phyloP scores from a whole-genome alignment of 2,797 vertebrate genomes.

The Aratinga solstitialis region DNA sequence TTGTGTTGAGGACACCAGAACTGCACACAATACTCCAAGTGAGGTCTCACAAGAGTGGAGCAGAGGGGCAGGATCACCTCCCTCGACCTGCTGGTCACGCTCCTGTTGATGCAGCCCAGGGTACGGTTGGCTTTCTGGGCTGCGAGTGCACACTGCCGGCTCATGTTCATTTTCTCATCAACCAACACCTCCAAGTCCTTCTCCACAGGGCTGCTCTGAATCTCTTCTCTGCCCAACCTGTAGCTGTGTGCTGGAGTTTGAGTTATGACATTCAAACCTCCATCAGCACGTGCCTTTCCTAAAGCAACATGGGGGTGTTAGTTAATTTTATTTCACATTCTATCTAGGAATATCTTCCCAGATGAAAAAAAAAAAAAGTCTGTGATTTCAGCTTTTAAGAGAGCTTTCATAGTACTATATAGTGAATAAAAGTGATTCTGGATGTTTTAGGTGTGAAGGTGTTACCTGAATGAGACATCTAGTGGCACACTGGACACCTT shows the following conservation, averaged over 20 bases:
- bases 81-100: too few species aligned
- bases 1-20: too few species aligned
- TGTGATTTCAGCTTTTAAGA: not conserved
- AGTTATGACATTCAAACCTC: not conserved
- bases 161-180: too few species aligned
- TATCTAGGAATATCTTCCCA: not conserved
- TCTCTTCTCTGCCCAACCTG: too few species aligned
- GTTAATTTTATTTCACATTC: not conserved
- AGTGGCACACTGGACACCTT: not conserved
- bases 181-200: too few species aligned
- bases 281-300: not conserved
- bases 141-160: too few species aligned
- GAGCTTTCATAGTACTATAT: not conserved
- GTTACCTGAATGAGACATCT: not conserved
- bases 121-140: too few species aligned
- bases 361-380: not conserved
- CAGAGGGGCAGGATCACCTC: too few species aligned
- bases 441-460: not conserved
- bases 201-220: too few species aligned
- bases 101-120: too few species aligned
- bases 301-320: not conserved
- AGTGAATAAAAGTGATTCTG: not conserved
- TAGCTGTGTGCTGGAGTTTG: not conserved
- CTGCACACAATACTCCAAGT: too few species aligned
- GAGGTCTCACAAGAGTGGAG: too few species aligned